These are phyloP conservation scores for Protobothrops flavoviridis DNA, from an alignment of 2,113 vertebrate species.

Conservation along the genomic window DNA sequence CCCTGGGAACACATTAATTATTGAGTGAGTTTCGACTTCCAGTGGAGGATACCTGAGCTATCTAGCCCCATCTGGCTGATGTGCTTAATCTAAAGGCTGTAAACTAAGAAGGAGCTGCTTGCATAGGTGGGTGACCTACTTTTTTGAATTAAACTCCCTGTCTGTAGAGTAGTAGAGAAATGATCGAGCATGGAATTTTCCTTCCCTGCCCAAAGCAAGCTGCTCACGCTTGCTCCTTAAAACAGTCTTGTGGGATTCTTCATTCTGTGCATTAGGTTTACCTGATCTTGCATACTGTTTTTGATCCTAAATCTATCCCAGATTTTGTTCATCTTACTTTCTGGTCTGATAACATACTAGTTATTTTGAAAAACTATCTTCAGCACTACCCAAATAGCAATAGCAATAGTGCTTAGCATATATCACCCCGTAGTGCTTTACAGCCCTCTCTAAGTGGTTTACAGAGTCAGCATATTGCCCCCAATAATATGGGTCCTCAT, in stretches of 20 bases:
- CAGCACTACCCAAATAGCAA: neutral
- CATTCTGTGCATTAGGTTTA: neutral
- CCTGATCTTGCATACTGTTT: neutral
- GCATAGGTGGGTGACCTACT: neutral
- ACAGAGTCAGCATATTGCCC: neutral
- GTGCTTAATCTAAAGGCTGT: constrained; percentile 20
- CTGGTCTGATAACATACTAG: neutral
- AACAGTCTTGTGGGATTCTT: neutral
- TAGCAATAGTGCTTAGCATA: neutral
- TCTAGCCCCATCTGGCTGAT: constrained; percentile 19
- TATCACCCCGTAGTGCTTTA: neutral
- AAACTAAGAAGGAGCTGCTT: constrained; percentile 32
- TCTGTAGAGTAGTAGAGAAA: neutral
- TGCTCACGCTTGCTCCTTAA: neutral
- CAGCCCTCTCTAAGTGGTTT: neutral
- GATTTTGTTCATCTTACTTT: neutral
- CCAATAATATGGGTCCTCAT: neutral
- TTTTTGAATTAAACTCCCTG: neutral
- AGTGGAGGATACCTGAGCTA: constrained; percentile 39
- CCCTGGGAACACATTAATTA: constrained; percentile 47
- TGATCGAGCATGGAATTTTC: neutral
- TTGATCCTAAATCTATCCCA: neutral
- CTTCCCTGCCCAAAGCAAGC: neutral
- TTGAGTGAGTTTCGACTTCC: constrained; percentile 48
- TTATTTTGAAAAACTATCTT: neutral